A percentile compares a stretch with the other conserved stretches of the same genome.
These are phyloP conservation scores for Arion vulgaris DNA, from an alignment of 1,140 invertebrate species.

Conservation along the genomic window DNA sequence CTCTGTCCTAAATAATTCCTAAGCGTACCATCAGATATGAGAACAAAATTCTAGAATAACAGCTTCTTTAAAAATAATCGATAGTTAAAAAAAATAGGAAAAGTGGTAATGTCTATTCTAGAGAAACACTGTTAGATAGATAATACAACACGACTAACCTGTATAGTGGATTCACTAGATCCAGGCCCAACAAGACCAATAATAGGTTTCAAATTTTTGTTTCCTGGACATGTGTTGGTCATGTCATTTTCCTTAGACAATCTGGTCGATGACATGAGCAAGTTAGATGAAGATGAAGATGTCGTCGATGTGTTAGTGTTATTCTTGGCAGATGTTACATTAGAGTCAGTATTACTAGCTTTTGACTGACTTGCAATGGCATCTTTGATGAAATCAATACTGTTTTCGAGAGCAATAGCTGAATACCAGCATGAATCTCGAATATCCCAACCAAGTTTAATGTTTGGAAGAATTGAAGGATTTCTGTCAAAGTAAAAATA, in stretches of 20 bases:
- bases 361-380: slow-evolving; percentile 73
- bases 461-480: slow-evolving; percentile 74
- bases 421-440: slow-evolving; percentile 87
- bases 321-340: background rate
- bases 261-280: background rate
- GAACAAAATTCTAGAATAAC: too few relatives aligned
- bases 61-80: too few relatives aligned
- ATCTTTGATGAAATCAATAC: slow-evolving; percentile 82
- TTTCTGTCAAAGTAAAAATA: slow-evolving; percentile 57
- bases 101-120: too few relatives aligned
- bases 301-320: too few relatives aligned
- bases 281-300: background rate
- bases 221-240: background rate
- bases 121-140: background rate
- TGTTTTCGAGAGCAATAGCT: slow-evolving; percentile 84
- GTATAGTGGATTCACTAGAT: slow-evolving; percentile 80
- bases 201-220: slow-evolving; percentile 71
- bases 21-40: too few relatives aligned
- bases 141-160: slow-evolving; percentile 56
- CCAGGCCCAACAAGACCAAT: slow-evolving; percentile 83
- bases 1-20: too few relatives aligned
- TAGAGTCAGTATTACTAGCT: slow-evolving; percentile 33
- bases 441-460: slow-evolving; percentile 84
- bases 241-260: background rate
- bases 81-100: too few relatives aligned